These are phyloP conservation scores for Acrobasis consociella DNA, from an alignment of 2,888 invertebrate species.

Conservation along the genomic window DNA sequence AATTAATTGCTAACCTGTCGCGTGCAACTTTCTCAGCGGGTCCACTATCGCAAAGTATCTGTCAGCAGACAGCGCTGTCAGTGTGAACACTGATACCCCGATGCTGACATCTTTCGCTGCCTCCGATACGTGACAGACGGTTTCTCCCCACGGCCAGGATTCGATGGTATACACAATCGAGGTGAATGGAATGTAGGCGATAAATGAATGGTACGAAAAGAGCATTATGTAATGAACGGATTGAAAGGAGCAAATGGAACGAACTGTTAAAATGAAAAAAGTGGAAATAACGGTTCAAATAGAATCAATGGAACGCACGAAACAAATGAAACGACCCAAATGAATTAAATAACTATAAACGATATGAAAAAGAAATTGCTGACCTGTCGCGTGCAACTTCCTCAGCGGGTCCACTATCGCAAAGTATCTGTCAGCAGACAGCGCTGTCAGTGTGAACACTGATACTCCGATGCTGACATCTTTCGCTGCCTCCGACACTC, in stretches of 20 bases:
- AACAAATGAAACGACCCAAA: too few relatives aligned
- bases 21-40: slow-evolving; percentile 90
- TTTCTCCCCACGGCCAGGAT: slow-evolving; percentile 94
- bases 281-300: too few relatives aligned
- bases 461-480: slow-evolving; percentile 96
- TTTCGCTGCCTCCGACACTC: slow-evolving; percentile 91
- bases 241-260: too few relatives aligned
- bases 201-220: slow-evolving; percentile 64
- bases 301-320: too few relatives aligned
- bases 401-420: slow-evolving; percentile 95
- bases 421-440: slow-evolving; percentile 95
- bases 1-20: slow-evolving; percentile 80
- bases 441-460: slow-evolving; percentile 94
- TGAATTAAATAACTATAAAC: too few relatives aligned
- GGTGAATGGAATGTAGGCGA: slow-evolving; percentile 92
- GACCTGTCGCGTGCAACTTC: slow-evolving; percentile 88
- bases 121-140: slow-evolving; percentile 91
- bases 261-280: too few relatives aligned
- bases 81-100: slow-evolving; percentile 96
- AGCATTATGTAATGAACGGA: too few relatives aligned
- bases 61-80: slow-evolving; percentile 95
- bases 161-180: slow-evolving; percentile 93
- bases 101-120: slow-evolving; percentile 94
- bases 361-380: slow-evolving; percentile 39
- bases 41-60: slow-evolving; percentile 96